Conservation (phyloP, 2,888 invertebrate genomes). For the Xanthia togata region DNA sequence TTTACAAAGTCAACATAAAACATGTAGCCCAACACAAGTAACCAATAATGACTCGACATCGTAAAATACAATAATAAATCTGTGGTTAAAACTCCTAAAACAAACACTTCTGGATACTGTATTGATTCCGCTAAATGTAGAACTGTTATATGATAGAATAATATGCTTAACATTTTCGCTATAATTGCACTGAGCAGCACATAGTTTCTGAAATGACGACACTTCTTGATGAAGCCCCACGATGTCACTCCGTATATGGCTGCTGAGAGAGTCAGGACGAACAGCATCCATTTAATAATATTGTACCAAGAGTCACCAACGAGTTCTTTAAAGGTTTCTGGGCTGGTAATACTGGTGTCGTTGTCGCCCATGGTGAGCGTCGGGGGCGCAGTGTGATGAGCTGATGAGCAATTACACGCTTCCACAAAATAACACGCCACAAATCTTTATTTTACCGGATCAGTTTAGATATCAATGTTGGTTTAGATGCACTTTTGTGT, state of each 20-base stretch:
- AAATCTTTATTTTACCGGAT: background rate
- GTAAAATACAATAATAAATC: conserved; percentile 27
- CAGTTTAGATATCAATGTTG: background rate
- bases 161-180: conserved; percentile 7
- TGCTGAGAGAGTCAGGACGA: background rate
- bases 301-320: conserved; percentile 13
- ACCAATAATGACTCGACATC: conserved; percentile 6
- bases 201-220: conserved; percentile 37
- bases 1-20: conserved; percentile 7
- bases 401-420: background rate
- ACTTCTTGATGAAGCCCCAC: background rate
- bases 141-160: background rate
- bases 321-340: background rate
- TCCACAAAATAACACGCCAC: background rate
- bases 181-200: conserved; percentile 16
- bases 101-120: background rate
- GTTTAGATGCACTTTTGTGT: background rate
- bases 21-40: conserved; percentile 14
- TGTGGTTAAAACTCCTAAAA: background rate
- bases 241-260: background rate
- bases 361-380: conserved; percentile 5
- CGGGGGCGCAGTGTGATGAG: background rate
- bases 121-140: background rate
- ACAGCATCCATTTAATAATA: conserved; percentile 10
- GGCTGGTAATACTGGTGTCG: background rate